Evolutionary conservation across 2,888 invertebrate species (phyloP).

Genomic region (Amphipyra tragopoginis): DNA sequence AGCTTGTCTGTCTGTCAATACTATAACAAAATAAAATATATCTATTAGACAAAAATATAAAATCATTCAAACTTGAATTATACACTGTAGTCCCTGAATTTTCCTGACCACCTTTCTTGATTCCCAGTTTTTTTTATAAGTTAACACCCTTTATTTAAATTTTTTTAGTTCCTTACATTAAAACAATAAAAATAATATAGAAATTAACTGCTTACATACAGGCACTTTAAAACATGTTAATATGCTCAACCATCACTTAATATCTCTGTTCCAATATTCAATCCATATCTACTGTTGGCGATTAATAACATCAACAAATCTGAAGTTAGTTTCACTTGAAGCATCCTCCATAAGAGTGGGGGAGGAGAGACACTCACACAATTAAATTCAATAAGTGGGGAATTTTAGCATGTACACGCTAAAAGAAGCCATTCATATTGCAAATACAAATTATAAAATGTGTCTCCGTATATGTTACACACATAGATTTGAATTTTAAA

Average conservation of each 20-base stretch:
- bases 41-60: no score
- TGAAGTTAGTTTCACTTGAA: conserved; percentile 48
- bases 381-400: conserved; percentile 24
- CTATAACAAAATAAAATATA: no score
- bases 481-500: conserved; percentile 37
- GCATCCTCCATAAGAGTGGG: conserved; percentile 28
- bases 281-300: conserved; percentile 17
- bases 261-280: conserved; percentile 13
- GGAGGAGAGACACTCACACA: conserved; percentile 26
- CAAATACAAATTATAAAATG: conserved; percentile 22
- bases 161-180: not conserved
- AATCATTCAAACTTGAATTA: no score
- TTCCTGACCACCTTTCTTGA: no score
- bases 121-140: no score
- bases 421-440: conserved; percentile 38
- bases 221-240: not conserved
- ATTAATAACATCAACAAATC: conserved; percentile 50
- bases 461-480: conserved; percentile 30
- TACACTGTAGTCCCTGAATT: no score
- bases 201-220: not conserved
- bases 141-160: no score
- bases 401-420: conserved; percentile 36
- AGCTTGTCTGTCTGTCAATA: no score
- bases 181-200: conserved; percentile 18
- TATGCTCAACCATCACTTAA: conserved; percentile 1